Evolutionary conservation across 2,113 vertebrate genomes (phyloP).

Genomic region (Stegastes partitus): DNA sequence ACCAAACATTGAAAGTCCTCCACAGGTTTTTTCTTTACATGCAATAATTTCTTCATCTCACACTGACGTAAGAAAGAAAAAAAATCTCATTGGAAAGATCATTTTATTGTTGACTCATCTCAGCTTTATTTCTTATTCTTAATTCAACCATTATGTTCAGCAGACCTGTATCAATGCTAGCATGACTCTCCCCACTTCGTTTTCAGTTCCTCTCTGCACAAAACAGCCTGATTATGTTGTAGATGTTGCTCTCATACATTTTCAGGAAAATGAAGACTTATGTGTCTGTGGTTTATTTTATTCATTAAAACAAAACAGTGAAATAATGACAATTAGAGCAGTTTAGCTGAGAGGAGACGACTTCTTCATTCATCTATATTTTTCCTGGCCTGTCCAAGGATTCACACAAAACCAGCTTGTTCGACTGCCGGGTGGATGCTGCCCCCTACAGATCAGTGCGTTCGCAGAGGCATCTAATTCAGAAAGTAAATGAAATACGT

Average conservation of each 20-base stretch:
- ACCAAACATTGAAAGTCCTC: no score
- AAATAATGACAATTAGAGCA: background rate
- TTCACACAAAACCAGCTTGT: background rate
- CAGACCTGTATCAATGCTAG: background rate
- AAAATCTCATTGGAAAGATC: no score
- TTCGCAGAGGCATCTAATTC: background rate
- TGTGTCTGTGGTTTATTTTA: background rate
- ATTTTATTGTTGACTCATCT: background rate
- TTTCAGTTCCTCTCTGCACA: background rate
- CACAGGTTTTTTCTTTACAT: no score
- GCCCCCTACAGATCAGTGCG: constrained; percentile 20
- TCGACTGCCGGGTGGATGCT: background rate
- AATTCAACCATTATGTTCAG: background rate
- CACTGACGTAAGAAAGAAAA: no score
- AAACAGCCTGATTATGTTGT: background rate
- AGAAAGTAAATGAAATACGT: background rate
- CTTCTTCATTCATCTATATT: background rate
- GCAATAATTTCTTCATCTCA: background rate
- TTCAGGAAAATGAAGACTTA: background rate
- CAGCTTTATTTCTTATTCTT: background rate
- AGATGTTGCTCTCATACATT: no score
- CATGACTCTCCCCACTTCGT: background rate
- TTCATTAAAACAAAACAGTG: background rate
- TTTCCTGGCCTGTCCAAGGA: background rate
- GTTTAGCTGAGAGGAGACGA: background rate